Conservation (phyloP, 2,888 invertebrate species). For the Dioctria rufipes region DNA sequence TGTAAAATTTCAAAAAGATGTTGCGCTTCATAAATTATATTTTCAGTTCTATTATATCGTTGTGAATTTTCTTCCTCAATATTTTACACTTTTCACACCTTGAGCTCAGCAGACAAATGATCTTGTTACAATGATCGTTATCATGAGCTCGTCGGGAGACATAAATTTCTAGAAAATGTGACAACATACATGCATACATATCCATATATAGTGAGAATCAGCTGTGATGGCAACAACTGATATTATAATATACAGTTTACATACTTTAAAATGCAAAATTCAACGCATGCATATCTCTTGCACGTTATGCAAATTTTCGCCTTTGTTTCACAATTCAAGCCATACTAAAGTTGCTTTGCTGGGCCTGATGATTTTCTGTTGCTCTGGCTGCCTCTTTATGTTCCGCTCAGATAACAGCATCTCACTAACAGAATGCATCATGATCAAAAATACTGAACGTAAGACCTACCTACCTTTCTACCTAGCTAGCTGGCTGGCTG, state of each 20-base stretch:
- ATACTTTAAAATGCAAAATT: slow-evolving; percentile 43
- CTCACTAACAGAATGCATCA: slow-evolving; percentile 19
- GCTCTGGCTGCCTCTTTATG: slow-evolving; percentile 48
- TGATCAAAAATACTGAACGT: slow-evolving; percentile 22
- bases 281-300: slow-evolving; percentile 48
- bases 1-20: no score
- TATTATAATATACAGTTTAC: not conserved
- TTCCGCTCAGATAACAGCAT: slow-evolving; percentile 37
- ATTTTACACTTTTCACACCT: slow-evolving; percentile 50
- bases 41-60: no score
- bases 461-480: slow-evolving; percentile 20
- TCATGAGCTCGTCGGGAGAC: slow-evolving; percentile 38
- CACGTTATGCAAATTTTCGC: slow-evolving; percentile 46
- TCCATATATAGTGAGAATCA: slow-evolving; percentile 27
- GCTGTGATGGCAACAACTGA: slow-evolving; percentile 38
- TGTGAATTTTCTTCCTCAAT: not conserved
- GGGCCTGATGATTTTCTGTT: not conserved
- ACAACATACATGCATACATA: slow-evolving; percentile 25
- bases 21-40: no score
- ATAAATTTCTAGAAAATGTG: slow-evolving; percentile 51
- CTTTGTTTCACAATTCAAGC: slow-evolving; percentile 37
- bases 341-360: no score
- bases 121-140: slow-evolving; percentile 48
- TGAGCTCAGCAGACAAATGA: slow-evolving; percentile 46
- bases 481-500: not conserved